Evolutionary conservation across 2,888 invertebrate genomes (phyloP).

Genomic region (Xestoiulus laeticollis): DNA sequence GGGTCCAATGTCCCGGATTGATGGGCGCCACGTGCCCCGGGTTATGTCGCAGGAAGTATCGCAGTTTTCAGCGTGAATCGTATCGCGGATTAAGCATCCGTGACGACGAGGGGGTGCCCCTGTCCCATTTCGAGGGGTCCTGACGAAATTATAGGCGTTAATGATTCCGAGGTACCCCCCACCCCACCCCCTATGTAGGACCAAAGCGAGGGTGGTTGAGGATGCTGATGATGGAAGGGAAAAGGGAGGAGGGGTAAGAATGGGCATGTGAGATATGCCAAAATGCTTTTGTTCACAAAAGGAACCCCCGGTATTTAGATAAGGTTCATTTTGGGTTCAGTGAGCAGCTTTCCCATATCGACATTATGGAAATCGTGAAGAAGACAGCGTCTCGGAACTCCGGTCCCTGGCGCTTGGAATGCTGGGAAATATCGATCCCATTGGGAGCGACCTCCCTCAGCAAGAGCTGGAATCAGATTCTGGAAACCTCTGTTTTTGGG

Average conservation of each 20-base stretch:
- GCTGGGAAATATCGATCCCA: constrained; percentile 4
- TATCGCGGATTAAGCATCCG: constrained; percentile 34
- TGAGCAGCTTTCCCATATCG: constrained; percentile 29
- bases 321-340: constrained; percentile 34
- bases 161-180: neutral
- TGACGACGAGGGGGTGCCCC: constrained; percentile 29
- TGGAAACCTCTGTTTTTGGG: neutral
- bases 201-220: neutral
- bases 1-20: constrained; percentile 34
- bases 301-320: constrained; percentile 43
- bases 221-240: neutral
- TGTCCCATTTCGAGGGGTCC: neutral
- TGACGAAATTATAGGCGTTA: constrained; percentile 23
- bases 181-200: neutral
- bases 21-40: constrained; percentile 30
- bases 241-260: neutral
- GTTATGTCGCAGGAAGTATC: constrained; percentile 5
- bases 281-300: constrained; percentile 25
- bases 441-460: neutral
- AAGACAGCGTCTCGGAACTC: constrained; percentile 5
- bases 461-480: neutral
- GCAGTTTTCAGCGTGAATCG: constrained; percentile 40
- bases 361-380: neutral
- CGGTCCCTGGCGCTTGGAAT: neutral
- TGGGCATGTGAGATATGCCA: constrained; percentile 30